Conservation (phyloP, 2,888 invertebrate genomes). For the Epicampocera succincta region DNA sequence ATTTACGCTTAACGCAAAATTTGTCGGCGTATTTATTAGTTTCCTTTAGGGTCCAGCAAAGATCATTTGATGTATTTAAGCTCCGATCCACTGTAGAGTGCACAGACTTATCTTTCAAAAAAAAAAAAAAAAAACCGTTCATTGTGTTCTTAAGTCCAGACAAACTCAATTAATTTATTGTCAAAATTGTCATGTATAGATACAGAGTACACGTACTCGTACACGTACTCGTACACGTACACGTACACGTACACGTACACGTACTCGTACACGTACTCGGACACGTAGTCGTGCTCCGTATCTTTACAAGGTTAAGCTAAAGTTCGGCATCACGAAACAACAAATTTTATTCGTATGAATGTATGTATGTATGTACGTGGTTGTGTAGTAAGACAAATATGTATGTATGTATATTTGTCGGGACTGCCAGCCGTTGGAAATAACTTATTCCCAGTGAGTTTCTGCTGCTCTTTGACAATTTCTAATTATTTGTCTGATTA, state of each 20-base stretch:
- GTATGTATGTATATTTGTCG: too few relatives aligned
- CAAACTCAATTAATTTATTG: constrained; percentile 22
- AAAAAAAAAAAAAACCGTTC: not conserved
- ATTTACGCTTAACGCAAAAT: too few relatives aligned
- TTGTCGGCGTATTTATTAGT: not conserved
- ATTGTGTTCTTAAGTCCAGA: not conserved
- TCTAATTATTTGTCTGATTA: constrained; percentile 16
- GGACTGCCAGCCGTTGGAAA: not conserved
- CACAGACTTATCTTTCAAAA: too few relatives aligned
- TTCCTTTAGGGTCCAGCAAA: not conserved
- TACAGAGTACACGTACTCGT: not conserved
- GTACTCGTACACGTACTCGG: too few relatives aligned
- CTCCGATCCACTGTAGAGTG: not conserved
- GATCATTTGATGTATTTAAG: not conserved
- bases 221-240: too few relatives aligned
- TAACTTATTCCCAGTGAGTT: constrained; percentile 20
- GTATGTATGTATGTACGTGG: too few relatives aligned
- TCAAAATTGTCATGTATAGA: not conserved
- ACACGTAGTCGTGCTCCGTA: too few relatives aligned
- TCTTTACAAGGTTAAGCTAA: not conserved
- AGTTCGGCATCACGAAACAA: constrained; percentile 14
- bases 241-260: too few relatives aligned
- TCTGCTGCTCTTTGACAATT: constrained; percentile 7
- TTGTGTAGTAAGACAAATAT: too few relatives aligned
- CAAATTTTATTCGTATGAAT: not conserved